Evolutionary conservation across 1,140 invertebrate genomes (phyloP), one percentile per base, ranked within the genome.

Genomic region (Gryon sp.): DNA sequence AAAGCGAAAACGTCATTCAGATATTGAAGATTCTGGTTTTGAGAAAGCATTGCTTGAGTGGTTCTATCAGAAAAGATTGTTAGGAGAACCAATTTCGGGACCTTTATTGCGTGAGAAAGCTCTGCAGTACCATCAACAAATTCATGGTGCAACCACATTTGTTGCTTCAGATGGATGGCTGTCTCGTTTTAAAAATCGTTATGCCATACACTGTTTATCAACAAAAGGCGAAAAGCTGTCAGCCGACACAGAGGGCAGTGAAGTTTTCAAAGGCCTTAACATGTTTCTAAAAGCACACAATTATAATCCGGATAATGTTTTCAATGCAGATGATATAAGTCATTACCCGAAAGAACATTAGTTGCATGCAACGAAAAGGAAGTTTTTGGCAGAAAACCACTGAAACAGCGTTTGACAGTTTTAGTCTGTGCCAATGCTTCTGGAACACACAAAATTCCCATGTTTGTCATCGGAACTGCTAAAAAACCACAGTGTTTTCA

Each of bases 321-420:
- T 76, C 62, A 82, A 80, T 46, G 78, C 73, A 7, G 76, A 83
- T 50, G 80, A 81, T 57, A 75, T 26, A 80, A 85, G 83, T 50
- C 73, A 41, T 38, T 88, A 36, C 80, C 82, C 14, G 15, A 48
- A 68, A 85, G 80, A 80, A 82, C 83, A 52, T 18, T 62, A n/a
- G 55, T 38, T 7, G 9, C 16, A n/a, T 4, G 4, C 2, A n/a
- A 32, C 36, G 15, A 20, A 19, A 26, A 20, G 11, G 16, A 43
- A 36, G 22, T 85, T 50, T 80, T 74, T 36, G 85, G 80, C 19
- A 55, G 57, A 57, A 69, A 76, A 76, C 80, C 28, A 11, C 9
- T 12, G 15, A 55, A 55, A 40, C 32, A 55, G 3, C 50, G 34
- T 0, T 32, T 55, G 1, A 40, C 34, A 14, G n/a, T 55, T 6